A percentile compares a stretch with the other conserved stretches of the same genome.
Conservation (phyloP, 2,888 invertebrate genomes). For the Drosophila nigricruria region DNA sequence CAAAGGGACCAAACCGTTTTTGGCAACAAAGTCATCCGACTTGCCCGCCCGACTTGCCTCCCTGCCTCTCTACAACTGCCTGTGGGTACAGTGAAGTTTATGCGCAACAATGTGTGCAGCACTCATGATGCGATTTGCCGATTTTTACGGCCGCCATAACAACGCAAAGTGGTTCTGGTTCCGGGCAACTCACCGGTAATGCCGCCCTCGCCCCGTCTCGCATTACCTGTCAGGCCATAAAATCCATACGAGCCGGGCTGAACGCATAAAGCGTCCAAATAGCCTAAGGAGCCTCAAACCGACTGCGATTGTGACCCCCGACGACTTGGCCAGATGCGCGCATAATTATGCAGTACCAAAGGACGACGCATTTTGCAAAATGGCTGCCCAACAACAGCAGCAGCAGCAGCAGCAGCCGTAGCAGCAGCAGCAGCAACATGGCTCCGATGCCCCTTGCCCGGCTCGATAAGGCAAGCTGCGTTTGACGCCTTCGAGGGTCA, state of each 20-base stretch:
- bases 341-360: constrained; percentile 65
- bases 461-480: constrained; percentile 60
- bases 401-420: constrained; percentile 20
- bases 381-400: constrained; percentile 23
- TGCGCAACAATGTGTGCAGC: constrained; percentile 54
- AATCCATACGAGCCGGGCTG: constrained; percentile 39
- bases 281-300: constrained; percentile 18
- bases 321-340: constrained; percentile 62
- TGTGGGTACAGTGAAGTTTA: constrained; percentile 19
- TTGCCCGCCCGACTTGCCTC: too few species aligned
- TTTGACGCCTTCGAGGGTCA: constrained; percentile 72
- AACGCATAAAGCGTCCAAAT: constrained; percentile 60
- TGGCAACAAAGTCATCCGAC: constrained; percentile 44
- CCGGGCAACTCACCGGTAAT: not conserved
- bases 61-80: not conserved
- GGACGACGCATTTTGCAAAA: constrained; percentile 38
- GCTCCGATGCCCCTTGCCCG: not conserved
- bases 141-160: constrained; percentile 68
- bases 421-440: constrained; percentile 24
- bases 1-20: constrained; percentile 22
- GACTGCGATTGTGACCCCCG: constrained; percentile 22
- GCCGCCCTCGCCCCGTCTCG: not conserved
- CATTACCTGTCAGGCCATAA: constrained; percentile 53
- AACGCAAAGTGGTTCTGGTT: constrained; percentile 48
- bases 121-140: constrained; percentile 59